Base-by-base conservation (phyloP, 2,888 invertebrate genomes). In the Andrena minutula region DNA sequence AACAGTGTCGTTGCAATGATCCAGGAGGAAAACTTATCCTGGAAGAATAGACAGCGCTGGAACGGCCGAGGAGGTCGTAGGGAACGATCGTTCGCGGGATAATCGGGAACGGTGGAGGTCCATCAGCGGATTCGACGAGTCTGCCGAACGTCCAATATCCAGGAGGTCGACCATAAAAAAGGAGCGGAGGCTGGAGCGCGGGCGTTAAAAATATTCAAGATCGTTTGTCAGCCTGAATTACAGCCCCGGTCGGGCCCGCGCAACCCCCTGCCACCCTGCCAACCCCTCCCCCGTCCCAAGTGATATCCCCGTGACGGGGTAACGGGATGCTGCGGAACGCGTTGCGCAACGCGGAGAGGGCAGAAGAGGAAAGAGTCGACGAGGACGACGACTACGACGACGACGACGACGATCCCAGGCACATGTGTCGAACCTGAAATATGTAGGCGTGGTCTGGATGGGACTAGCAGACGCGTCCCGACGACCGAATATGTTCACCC, bases 371-470 rank as follows among this genome's bases (percentile, higher is more conserved):
- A 84, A 73, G 80, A 73, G 73, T 75, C 56, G 74, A 35, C 83
- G 80, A 70, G 85, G 85, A 81, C 83, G 82, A 83, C 83, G 82
- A 82, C 85, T 82, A 72, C 82, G 72, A 65, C 76, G 82, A 63
- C 74, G 82, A 63, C 74, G 84, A 86, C 87, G 83, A 86, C 84
- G 85, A 88, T 88, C 85, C 88, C 68, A 30, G 88, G 91, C 93
- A 93, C 93, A 94, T 94, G 94, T 94, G 94, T 93, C 93, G 93
- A 94, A 93, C 91, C 93, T 91, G 92, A 94, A 94, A 94, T 94
- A 93, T 94, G 93, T 93, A 94, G 94, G 94, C 94, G 94, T 93
- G 94, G 94, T 92, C 90, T 91, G 86, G 86, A 87, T 76, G 88
- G 88, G 86, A 89, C 89, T 91, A 93, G 89, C 94, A 93, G 94